phyloP scores from a whole-genome alignment of 2,113 vertebrate species.

The Actinemys pallida region DNA sequence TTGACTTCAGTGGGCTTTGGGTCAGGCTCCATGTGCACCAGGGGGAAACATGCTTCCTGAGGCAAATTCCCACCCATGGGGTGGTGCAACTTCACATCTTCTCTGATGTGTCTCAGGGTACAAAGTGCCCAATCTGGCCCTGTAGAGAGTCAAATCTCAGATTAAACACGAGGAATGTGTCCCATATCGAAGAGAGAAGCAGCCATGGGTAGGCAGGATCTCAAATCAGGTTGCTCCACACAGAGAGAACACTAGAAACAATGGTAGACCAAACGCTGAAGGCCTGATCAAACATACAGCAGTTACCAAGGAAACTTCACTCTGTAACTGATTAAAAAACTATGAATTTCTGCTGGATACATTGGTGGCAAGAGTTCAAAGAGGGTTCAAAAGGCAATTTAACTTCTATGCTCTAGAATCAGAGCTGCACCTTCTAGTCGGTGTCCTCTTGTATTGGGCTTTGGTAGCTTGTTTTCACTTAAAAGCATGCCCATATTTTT shows the following conservation, averaged over 20 bases:
- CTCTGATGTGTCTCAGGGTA: background rate
- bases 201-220: fast-evolving
- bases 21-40: background rate
- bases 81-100: background rate
- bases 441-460: background rate
- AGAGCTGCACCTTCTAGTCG: background rate
- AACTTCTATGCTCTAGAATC: background rate
- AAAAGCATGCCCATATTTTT: background rate
- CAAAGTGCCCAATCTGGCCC: background rate
- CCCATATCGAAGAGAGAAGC: fast-evolving
- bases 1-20: background rate
- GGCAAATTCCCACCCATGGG: background rate
- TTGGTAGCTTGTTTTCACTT: conserved; percentile 9
- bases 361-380: conserved; percentile 41
- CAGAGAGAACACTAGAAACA: background rate
- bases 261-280: fast-evolving
- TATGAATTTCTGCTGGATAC: conserved; percentile 31
- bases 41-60: background rate
- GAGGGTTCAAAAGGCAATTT: conserved; percentile 27
- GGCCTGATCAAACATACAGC: background rate
- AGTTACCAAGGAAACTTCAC: conserved; percentile 61
- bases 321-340: conserved; percentile 21
- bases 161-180: fast-evolving
- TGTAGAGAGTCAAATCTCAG: background rate
- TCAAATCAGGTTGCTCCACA: fast-evolving